Evolutionary conservation across 2,797 vertebrate species (phyloP), one percentile per base, ranked within the genome.

Genomic region (Meda fulgida): DNA sequence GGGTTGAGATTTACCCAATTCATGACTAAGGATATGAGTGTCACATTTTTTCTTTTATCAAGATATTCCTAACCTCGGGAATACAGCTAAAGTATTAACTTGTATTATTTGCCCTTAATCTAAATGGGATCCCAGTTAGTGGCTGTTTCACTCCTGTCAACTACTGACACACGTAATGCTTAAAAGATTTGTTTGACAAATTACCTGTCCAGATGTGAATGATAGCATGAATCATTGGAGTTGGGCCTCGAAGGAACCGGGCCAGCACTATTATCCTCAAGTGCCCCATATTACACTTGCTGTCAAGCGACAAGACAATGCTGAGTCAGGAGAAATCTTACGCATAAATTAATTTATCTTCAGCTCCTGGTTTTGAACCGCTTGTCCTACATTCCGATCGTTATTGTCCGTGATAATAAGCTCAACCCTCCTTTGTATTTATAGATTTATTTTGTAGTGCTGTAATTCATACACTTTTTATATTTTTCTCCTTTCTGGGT

Each of bases 131-230:
- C 26, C 51, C 48, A 46, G 83, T 84, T 78, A 60, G 51, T 60
- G 31, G 38, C 55, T 53, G 14, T 79, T 84, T 82, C 88, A 58
- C 51, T 76, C 53, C 71, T 43, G 80, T 77, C 76, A 63, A 29
- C 81, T 48, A 65, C 67, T 80, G 83, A 80, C 77, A 80, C 55
- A 9, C 29, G 13, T 80, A 72, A 85, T 72, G 40, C 53, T 79
- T 79, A 51, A 73, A 73, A 72, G 40, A 73, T 70, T 51, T 60
- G 65, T 78, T 38, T 51, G 83, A 73, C 77, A 79, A 79, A 85
- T 85, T 85, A 67, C 67, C 77, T 85, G 77, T 85, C 84, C 77
- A 21, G 67, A 85, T 80, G 10, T 40, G 69, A 73, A 73, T 73
- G 77, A 85, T 85, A 79, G 77, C 53, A 73, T 80, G 77, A 73